A percentile compares a stretch with the other conserved stretches of the same genome.
These are phyloP conservation scores for Channa argus DNA, from an alignment of 2,113 vertebrate genomes.

Conservation along the genomic window DNA sequence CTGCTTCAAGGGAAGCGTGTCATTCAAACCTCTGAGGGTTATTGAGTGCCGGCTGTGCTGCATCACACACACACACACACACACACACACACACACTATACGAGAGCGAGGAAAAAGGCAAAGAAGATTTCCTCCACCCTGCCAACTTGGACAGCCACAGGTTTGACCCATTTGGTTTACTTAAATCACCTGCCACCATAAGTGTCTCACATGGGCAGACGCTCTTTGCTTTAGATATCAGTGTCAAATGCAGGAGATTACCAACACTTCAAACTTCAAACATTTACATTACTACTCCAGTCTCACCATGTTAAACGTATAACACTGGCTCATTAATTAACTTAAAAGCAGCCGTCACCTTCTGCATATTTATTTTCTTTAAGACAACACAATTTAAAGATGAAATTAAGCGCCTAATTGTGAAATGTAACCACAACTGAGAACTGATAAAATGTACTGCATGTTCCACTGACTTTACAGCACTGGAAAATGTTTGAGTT, in stretches of 20 bases:
- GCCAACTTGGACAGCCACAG: conserved; percentile 41
- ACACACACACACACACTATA: conserved; percentile 17
- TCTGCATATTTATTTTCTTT: not conserved
- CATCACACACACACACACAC: conserved; percentile 16
- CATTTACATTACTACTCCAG: conserved; percentile 6
- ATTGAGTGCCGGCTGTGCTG: conserved; percentile 35
- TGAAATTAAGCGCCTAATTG: too few species aligned
- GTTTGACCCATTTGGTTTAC: conserved; percentile 35
- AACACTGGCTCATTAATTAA: not conserved
- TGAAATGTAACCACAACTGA: too few species aligned
- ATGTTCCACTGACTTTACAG: too few species aligned
- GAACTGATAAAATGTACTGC: too few species aligned
- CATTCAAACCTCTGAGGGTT: conserved; percentile 64
- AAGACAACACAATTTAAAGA: not conserved
- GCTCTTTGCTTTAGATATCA: not conserved
- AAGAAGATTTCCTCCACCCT: conserved; percentile 17
- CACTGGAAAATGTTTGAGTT: too few species aligned
- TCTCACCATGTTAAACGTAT: not conserved
- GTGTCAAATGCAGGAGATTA: not conserved
- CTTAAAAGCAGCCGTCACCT: conserved; percentile 16
- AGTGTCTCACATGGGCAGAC: not conserved
- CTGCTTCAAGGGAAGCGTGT: conserved; percentile 57
- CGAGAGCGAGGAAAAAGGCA: conserved; percentile 1
- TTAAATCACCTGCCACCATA: not conserved
- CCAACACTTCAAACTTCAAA: not conserved